These are phyloP conservation scores for Antitype chi DNA, from an alignment of 2,888 invertebrate species.

Conservation along the genomic window DNA sequence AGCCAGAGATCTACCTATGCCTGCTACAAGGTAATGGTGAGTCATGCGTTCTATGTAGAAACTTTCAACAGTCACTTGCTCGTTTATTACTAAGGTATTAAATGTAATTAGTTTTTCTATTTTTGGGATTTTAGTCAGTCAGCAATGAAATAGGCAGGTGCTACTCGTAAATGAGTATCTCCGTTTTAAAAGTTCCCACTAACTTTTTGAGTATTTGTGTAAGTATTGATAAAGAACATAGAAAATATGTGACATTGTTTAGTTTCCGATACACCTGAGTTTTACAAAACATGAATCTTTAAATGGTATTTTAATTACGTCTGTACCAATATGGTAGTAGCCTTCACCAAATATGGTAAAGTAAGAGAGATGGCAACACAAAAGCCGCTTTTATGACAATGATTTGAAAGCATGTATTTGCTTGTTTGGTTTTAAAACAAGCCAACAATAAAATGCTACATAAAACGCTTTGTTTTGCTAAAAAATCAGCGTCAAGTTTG, in stretches of 20 bases:
- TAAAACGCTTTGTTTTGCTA: background rate
- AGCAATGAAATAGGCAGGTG: constrained; percentile 1
- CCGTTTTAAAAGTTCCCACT: background rate
- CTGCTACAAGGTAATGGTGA: constrained; percentile 26
- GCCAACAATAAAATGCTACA: background rate
- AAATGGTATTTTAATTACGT: background rate
- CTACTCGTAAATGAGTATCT: background rate
- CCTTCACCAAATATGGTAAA: background rate
- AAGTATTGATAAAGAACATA: no score
- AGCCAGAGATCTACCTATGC: background rate
- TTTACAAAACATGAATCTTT: no score
- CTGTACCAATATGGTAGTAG: background rate
- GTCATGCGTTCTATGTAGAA: constrained; percentile 26
- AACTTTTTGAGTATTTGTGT: no score
- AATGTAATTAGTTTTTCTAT: background rate
- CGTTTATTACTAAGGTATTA: background rate
- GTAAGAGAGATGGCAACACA: background rate
- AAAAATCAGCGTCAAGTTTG: background rate
- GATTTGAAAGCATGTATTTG: constrained; percentile 3
- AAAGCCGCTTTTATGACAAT: background rate
- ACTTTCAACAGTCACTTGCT: constrained; percentile 10
- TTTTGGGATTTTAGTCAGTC: background rate
- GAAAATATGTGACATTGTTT: no score
- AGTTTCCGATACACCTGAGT: no score
- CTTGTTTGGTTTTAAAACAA: background rate